Evolutionary conservation across 2,888 invertebrate genomes (phyloP).

Genomic region (Lycia hirtaria): DNA sequence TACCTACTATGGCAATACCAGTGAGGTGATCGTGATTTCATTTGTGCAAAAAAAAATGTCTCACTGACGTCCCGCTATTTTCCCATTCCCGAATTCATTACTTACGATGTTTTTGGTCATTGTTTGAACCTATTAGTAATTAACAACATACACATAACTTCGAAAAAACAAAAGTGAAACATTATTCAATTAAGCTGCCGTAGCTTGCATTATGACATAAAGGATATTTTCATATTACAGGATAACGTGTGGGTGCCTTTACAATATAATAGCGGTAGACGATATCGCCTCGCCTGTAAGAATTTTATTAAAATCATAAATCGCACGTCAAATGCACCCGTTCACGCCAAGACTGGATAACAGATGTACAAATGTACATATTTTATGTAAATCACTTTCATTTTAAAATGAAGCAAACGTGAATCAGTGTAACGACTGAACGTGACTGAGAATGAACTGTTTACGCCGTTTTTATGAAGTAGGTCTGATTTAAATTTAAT

Average conservation of each 20-base stretch:
- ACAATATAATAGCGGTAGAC: slow-evolving; percentile 68
- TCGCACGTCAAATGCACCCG: slow-evolving; percentile 82
- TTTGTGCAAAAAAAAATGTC: too few relatives aligned
- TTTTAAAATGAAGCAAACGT: slow-evolving; percentile 54
- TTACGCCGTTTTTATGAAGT: slow-evolving; percentile 28
- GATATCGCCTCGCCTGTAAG: slow-evolving; percentile 63
- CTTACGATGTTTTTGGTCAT: too few relatives aligned
- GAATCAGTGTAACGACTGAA: slow-evolving; percentile 50
- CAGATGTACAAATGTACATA: slow-evolving; percentile 69
- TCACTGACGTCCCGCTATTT: too few relatives aligned
- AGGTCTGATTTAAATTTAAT: slow-evolving; percentile 24
- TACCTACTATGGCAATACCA: too few relatives aligned
- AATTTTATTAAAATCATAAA: slow-evolving; percentile 85
- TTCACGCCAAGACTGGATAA: slow-evolving; percentile 68
- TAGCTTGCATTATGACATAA: too few relatives aligned
- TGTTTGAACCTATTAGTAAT: too few relatives aligned
- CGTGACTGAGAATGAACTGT: slow-evolving; percentile 35
- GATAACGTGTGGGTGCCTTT: slow-evolving; percentile 55
- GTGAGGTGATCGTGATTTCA: too few relatives aligned
- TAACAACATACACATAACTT: too few relatives aligned
- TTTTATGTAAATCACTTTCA: slow-evolving; percentile 70
- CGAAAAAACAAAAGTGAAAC: too few relatives aligned
- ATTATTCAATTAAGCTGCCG: too few relatives aligned
- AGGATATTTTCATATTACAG: too few relatives aligned
- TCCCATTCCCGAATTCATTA: too few relatives aligned